Conservation (phyloP, 1,140 invertebrate species). For the Drosophila navojoa region DNA sequence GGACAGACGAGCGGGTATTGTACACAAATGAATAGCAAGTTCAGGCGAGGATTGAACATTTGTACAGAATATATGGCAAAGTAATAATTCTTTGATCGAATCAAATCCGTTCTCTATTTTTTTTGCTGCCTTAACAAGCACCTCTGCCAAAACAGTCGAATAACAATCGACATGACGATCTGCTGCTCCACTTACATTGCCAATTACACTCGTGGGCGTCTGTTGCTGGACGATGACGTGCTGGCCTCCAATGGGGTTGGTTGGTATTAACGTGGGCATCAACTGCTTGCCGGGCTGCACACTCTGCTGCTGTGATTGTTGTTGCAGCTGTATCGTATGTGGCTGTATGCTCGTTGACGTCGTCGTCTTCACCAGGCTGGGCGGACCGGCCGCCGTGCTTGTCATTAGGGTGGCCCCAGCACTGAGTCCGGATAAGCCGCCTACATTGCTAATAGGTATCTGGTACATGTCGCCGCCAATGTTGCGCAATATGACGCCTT, state of each 20-base stretch:
- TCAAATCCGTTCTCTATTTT: too few relatives aligned
- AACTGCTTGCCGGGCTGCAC: slow-evolving; percentile 63
- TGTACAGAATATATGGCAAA: too few relatives aligned
- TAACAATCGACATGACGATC: too few relatives aligned
- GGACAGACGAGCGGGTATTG: too few relatives aligned
- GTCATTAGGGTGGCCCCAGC: slow-evolving; percentile 75
- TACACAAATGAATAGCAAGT: too few relatives aligned
- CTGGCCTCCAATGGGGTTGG: slow-evolving; percentile 68
- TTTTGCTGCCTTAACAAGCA: too few relatives aligned
- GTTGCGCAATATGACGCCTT: slow-evolving; percentile 80
- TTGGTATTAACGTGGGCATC: slow-evolving; percentile 78
- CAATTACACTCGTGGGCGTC: slow-evolving; percentile 71
- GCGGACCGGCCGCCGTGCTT: slow-evolving; percentile 76
- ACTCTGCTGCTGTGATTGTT: slow-evolving; percentile 53
- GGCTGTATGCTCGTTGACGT: slow-evolving; percentile 44
- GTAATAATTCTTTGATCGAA: too few relatives aligned
- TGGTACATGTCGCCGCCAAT: slow-evolving; percentile 83
- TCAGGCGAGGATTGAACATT: too few relatives aligned
- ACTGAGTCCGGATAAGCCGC: slow-evolving; percentile 64
- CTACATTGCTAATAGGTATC: slow-evolving; percentile 81
- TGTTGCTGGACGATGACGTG: slow-evolving; percentile 78
- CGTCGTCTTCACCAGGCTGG: slow-evolving; percentile 77
- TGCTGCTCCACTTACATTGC: slow-evolving; percentile 62
- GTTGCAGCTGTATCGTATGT: slow-evolving; percentile 53
- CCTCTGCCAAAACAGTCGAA: too few relatives aligned